Evolutionary conservation across 2,113 vertebrate species (phyloP).

Genomic region (Platichthys flesus): DNA sequence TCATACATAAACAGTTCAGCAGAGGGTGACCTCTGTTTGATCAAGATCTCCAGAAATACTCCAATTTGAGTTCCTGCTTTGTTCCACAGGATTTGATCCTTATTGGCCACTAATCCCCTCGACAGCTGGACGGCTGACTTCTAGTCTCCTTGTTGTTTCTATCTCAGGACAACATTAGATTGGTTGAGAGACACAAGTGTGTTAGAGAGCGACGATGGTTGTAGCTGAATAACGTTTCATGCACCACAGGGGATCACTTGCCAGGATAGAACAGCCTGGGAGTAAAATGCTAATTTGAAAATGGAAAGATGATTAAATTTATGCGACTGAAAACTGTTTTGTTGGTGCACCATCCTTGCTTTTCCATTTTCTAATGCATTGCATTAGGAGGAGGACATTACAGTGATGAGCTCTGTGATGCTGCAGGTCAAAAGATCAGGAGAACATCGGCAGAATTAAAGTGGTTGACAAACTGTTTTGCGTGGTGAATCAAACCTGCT

Average conservation of each 20-base stretch:
- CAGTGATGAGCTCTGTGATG: slow-evolving; percentile 5
- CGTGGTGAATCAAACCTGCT: slow-evolving; percentile 23
- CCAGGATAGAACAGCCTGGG: slow-evolving; percentile 1
- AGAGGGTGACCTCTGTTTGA: not conserved
- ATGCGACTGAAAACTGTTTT: not conserved
- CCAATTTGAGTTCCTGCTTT: slow-evolving; percentile 23
- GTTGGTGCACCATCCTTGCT: not conserved
- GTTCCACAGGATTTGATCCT: slow-evolving; percentile 24
- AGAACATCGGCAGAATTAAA: not conserved
- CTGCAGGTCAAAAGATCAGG: slow-evolving; percentile 33
- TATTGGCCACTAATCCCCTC: slow-evolving; percentile 41
- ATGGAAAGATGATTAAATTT: slow-evolving; percentile 26
- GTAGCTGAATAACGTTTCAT: not conserved
- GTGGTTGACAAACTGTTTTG: slow-evolving; percentile 11
- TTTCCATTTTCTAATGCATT: slow-evolving; percentile 17
- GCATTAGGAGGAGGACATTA: slow-evolving; percentile 8
- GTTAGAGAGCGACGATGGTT: slow-evolving; percentile 3
- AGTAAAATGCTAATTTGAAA: slow-evolving; percentile 28
- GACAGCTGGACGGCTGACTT: slow-evolving; percentile 12
- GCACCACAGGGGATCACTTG: not conserved
- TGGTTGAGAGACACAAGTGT: slow-evolving; percentile 3
- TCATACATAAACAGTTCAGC: not conserved
- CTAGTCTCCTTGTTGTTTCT: slow-evolving; percentile 15
- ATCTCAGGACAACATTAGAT: slow-evolving; percentile 20
- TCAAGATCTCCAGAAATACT: not conserved